Evolutionary conservation across 2,113 vertebrate genomes (phyloP), one percentile per base, ranked within the genome.

Genomic region (Dunckerocampus dactyliophorus): DNA sequence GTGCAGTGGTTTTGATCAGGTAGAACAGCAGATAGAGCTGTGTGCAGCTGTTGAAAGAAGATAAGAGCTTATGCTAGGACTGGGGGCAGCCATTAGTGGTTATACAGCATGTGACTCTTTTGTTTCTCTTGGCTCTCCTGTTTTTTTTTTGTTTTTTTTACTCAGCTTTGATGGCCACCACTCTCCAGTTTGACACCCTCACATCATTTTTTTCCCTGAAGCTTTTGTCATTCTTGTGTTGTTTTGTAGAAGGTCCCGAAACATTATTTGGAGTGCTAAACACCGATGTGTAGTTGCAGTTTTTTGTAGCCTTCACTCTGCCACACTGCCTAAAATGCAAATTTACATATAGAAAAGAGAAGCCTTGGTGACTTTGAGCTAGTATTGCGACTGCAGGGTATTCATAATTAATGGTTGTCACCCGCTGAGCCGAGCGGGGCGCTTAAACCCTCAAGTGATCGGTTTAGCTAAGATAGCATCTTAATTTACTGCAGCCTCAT

Each of bases 11-110:
- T 75, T 84, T 52, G 74, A 77, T 67, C 59, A 42, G 46, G 60
- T 34, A 54, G 66, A 71, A 69, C 63, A 57, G 72, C 46, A 55
- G 59, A 57, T 3, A 28, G 58, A 31, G 31, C 37, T 48, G 5
- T 68, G 47, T 80, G 62, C 74, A 84, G 82, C 83, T 87, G 85
- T 46, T 73, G 59, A 68, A 66, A 59, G 64, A 54, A 84, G 82
- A 85, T 84, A 85, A 84, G 80, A 47, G 69, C 55, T 31, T 59
- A 12, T 28, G 76, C 48, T 46, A 6, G 55, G 62, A 58, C 65
- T 56, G 54, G 60, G 66, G 50, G 53, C 14, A 8, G 53, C 59
- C 71, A 80, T 85, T 81, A 79, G 49, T 62, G 48, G 66, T 76
- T 69, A 60, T 64, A 22, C 65, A 69, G 55, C 62, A 60, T 74